Evolutionary conservation across 2,888 invertebrate species (phyloP).

Genomic region (Therioaphis trifolii): DNA sequence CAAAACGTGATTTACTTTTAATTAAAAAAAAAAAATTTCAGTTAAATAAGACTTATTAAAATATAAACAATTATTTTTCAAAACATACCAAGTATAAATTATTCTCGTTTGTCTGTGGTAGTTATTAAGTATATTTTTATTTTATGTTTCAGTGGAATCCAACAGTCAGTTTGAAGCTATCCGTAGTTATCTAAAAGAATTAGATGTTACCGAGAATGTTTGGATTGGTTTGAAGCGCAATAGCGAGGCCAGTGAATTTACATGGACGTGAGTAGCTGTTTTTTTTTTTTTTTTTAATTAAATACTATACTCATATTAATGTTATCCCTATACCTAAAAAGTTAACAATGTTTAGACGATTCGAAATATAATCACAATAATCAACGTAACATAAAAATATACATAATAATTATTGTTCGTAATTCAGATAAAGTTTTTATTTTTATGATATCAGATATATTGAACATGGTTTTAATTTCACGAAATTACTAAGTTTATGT

Average conservation of each 20-base stretch:
- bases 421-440: too few species aligned
- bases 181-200: constrained; percentile 80
- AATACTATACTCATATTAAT: background rate
- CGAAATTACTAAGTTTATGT: too few species aligned
- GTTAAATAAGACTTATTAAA: too few species aligned
- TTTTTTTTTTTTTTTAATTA: background rate
- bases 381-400: background rate
- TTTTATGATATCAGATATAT: too few species aligned
- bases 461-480: too few species aligned
- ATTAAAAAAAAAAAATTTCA: too few species aligned
- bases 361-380: background rate
- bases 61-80: too few species aligned
- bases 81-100: too few species aligned
- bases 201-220: constrained; percentile 81
- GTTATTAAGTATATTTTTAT: background rate
- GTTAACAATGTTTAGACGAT: background rate
- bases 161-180: constrained; percentile 83
- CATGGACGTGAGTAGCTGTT: constrained; percentile 78
- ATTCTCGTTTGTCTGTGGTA: too few species aligned
- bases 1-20: too few species aligned
- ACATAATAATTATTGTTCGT: too few species aligned
- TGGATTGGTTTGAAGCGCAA: constrained; percentile 84
- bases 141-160: constrained; percentile 77
- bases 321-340: background rate
- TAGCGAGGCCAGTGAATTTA: constrained; percentile 78